Evolutionary conservation across 2,113 vertebrate species (phyloP).

Genomic region (Corynorhinus townsendii): DNA sequence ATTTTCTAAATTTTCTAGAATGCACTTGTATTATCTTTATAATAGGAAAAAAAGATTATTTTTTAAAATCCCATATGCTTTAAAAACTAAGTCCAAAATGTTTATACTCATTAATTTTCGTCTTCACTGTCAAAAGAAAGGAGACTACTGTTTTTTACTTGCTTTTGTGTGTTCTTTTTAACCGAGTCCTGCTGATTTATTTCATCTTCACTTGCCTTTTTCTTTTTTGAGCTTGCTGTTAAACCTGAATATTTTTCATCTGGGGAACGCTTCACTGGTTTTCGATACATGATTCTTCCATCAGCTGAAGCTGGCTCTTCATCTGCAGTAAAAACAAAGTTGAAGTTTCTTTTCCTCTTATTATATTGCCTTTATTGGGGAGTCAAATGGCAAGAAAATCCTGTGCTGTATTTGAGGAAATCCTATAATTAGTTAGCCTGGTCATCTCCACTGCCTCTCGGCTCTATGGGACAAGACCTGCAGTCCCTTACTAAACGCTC

Average conservation of each 20-base stretch:
- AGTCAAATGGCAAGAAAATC: not conserved
- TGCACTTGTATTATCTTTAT: not conserved
- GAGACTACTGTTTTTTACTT: slow-evolving; percentile 94
- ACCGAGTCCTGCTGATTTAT: slow-evolving; percentile 71
- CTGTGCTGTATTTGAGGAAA: not conserved
- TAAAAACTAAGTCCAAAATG: slow-evolving; percentile 40
- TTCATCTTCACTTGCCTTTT: slow-evolving; percentile 80
- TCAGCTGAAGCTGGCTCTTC: slow-evolving; percentile 83
- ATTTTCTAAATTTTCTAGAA: slow-evolving; percentile 17
- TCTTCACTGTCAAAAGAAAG: slow-evolving; percentile 94
- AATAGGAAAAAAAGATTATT: slow-evolving; percentile 7
- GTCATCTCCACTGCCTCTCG: not conserved
- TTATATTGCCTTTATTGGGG: not conserved
- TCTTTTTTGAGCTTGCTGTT: slow-evolving; percentile 93
- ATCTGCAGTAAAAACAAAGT: slow-evolving; percentile 76
- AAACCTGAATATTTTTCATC: slow-evolving; percentile 89
- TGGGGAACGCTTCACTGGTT: slow-evolving; percentile 90
- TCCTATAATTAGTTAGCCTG: not conserved
- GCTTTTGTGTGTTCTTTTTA: slow-evolving; percentile 82
- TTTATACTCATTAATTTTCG: slow-evolving; percentile 81
- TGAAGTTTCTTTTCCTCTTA: not conserved
- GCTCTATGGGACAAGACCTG: not conserved
- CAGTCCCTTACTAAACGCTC: not conserved
- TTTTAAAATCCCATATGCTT: not conserved
- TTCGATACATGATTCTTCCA: slow-evolving; percentile 95